These are phyloP conservation scores for Synergus japonicus DNA, from an alignment of 2,888 invertebrate species.

Conservation along the genomic window DNA sequence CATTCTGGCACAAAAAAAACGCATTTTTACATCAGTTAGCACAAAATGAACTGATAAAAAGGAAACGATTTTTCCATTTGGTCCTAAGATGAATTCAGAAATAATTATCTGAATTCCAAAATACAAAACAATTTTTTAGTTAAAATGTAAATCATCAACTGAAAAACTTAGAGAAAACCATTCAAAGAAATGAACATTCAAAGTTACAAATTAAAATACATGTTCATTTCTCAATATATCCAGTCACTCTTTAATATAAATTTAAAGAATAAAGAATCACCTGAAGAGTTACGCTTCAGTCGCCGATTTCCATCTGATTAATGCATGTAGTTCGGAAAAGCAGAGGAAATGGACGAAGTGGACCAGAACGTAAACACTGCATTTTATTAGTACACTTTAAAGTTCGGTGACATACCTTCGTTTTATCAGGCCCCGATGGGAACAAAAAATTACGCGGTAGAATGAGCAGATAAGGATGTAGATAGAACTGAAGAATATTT, in stretches of 20 bases:
- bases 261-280: background rate
- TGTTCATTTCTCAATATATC: background rate
- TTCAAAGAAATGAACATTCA: background rate
- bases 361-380: slow-evolving; percentile 28
- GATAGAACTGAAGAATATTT: slow-evolving; percentile 21
- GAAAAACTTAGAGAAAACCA: background rate
- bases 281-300: background rate
- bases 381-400: slow-evolving; percentile 29
- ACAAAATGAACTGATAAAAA: background rate
- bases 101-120: background rate
- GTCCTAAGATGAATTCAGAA: background rate
- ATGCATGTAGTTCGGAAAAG: slow-evolving; percentile 7
- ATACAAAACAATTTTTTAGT: background rate
- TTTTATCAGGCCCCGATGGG: background rate
- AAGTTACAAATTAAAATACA: background rate
- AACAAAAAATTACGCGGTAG: slow-evolving; percentile 24
- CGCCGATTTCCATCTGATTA: background rate
- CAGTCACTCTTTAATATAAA: background rate
- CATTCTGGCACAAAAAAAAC: slow-evolving; percentile 3
- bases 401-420: background rate
- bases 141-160: background rate
- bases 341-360: slow-evolving; percentile 23
- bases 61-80: background rate
- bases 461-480: slow-evolving; percentile 45
- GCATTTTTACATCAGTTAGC: background rate